phyloP scores from a whole-genome alignment of 2,113 vertebrate species.

The Erpornis zantholeuca region DNA sequence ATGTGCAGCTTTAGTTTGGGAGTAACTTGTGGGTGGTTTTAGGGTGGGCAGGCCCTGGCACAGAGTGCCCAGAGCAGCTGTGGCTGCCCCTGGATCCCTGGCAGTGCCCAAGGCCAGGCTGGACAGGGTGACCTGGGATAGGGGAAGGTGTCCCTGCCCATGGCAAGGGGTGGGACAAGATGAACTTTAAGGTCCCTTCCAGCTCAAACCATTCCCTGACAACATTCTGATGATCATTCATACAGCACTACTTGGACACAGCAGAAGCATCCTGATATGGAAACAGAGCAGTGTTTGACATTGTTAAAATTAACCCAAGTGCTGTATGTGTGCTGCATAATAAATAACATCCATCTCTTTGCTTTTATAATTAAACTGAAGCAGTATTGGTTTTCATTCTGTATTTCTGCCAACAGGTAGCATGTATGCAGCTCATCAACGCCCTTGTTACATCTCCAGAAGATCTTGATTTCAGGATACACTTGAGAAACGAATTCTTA shows the following conservation, averaged over 20 bases:
- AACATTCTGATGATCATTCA: neutral
- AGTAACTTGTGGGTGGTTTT: neutral
- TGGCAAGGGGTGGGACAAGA: neutral
- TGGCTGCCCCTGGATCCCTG: neutral
- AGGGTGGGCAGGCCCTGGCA: neutral
- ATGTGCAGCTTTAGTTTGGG: neutral
- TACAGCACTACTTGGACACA: neutral
- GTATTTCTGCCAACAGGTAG: constrained; percentile 76
- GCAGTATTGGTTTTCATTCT: neutral
- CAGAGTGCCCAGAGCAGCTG: neutral
- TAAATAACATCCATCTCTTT: neutral
- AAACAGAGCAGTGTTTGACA: neutral
- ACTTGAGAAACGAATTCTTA: constrained; percentile 95
- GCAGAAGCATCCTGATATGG: neutral
- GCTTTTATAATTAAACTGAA: neutral
- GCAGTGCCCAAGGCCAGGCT: accelerated
- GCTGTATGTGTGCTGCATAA: neutral
- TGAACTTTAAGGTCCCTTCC: neutral
- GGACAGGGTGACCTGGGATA: neutral
- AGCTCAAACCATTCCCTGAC: neutral
- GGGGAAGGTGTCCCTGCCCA: neutral
- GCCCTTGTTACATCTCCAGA: constrained; percentile 94
- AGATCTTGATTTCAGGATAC: constrained; percentile 97
- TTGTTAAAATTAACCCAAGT: neutral
- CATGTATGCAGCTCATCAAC: constrained; percentile 98